These are phyloP conservation scores for Papilio machaon DNA, from an alignment of 1,140 invertebrate genomes.

Conservation along the genomic window DNA sequence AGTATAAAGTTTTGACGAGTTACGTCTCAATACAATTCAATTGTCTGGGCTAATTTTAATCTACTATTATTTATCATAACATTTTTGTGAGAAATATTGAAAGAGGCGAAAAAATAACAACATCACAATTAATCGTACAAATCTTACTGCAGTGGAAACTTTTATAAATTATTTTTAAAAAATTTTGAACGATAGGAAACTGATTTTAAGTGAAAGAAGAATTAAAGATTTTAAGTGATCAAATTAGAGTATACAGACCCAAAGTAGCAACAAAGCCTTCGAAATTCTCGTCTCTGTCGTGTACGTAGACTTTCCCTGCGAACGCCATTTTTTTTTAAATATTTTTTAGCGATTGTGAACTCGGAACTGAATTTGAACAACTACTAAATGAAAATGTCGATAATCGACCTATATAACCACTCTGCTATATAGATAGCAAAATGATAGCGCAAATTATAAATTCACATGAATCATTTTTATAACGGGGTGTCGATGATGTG, in stretches of 20 bases:
- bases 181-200: too few relatives aligned
- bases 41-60: too few relatives aligned
- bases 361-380: neutral
- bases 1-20: too few relatives aligned
- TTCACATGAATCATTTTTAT: neutral
- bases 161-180: too few relatives aligned
- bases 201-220: too few relatives aligned
- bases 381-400: neutral
- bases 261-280: constrained; percentile 44
- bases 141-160: too few relatives aligned
- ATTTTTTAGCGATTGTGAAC: neutral
- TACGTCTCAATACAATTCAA: too few relatives aligned
- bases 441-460: neutral
- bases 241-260: constrained; percentile 36
- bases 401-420: neutral
- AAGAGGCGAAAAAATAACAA: too few relatives aligned
- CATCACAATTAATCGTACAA: too few relatives aligned
- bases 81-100: too few relatives aligned
- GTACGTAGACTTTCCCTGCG: constrained; percentile 46
- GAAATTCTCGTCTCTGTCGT: constrained; percentile 50
- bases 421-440: neutral
- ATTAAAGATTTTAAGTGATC: too few relatives aligned
- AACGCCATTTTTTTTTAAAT: constrained; percentile 47
- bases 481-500: neutral
- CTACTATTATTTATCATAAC: too few relatives aligned